A percentile compares a stretch with the other conserved stretches of the same genome.
phyloP scores from a whole-genome alignment of 2,113 vertebrate species.

The Myodes glareolus region DNA sequence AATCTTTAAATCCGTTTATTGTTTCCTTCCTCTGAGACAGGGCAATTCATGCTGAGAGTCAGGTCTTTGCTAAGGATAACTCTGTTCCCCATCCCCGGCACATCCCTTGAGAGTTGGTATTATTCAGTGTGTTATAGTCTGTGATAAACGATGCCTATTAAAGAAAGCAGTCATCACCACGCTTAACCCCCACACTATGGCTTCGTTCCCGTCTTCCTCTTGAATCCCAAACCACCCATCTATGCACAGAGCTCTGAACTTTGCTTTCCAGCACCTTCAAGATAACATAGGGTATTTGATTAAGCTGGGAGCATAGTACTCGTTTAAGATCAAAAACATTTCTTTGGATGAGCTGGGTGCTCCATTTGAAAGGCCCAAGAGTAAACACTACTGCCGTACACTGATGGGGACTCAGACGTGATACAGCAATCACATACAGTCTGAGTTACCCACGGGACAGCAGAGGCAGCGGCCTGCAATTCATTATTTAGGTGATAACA shows the following conservation, averaged over 20 bases:
- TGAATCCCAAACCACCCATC: background rate
- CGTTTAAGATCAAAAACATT: background rate
- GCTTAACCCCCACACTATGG: too few species aligned
- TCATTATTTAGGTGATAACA: conserved; percentile 56
- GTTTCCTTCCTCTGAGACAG: background rate
- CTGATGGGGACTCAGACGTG: background rate
- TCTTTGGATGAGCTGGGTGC: background rate
- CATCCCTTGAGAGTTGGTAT: too few species aligned
- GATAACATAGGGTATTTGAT: background rate
- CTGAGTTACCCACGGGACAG: background rate
- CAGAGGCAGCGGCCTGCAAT: background rate
- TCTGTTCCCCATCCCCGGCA: too few species aligned
- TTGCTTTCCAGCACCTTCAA: background rate
- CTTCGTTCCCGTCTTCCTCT: background rate
- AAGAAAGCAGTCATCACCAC: background rate
- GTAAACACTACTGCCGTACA: background rate
- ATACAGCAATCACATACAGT: background rate
- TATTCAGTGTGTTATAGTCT: background rate
- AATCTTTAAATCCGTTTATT: background rate
- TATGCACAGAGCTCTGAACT: background rate
- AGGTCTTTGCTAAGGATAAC: background rate
- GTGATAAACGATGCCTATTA: rapidly evolving
- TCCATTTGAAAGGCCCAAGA: background rate
- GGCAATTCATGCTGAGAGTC: background rate
- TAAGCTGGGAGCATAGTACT: background rate